Percentiles rank a stretch among this genome's conserved stretches.
These are phyloP conservation scores for Oophaga pumilio DNA, from an alignment of 2,113 vertebrate genomes.

Conservation along the genomic window DNA sequence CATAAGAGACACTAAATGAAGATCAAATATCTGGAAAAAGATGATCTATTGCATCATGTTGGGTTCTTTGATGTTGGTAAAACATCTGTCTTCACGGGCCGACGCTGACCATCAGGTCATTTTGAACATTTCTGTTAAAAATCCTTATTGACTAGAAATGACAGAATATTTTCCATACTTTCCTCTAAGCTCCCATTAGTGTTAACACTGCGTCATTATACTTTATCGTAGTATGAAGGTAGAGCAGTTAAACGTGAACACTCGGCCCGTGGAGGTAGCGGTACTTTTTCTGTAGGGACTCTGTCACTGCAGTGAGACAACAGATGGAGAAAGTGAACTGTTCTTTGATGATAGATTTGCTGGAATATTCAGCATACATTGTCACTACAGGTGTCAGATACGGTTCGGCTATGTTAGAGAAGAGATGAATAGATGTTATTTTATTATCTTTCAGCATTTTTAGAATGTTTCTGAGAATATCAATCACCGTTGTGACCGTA, in stretches of 20 bases:
- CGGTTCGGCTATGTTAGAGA: slow-evolving; percentile 14
- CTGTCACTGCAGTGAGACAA: slow-evolving; percentile 19
- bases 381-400: slow-evolving; percentile 39
- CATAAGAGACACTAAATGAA: no score
- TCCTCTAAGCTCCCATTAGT: not conserved
- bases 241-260: not conserved
- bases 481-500: not conserved
- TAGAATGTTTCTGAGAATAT: not conserved
- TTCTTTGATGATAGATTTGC: slow-evolving; percentile 43
- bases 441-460: slow-evolving; percentile 13
- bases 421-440: not conserved
- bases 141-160: not conserved
- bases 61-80: no score
- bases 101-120: no score
- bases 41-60: no score
- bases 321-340: slow-evolving; percentile 37
- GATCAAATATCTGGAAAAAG: no score
- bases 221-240: not conserved
- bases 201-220: not conserved
- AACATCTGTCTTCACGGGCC: no score
- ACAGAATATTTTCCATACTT: not conserved
- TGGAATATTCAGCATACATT: slow-evolving; percentile 28
- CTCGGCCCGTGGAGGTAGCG: not conserved
- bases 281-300: slow-evolving; percentile 4
- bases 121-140: no score